These are phyloP conservation scores for Gallinago undulata DNA, from an alignment of 2,113 vertebrate genomes.

Conservation along the genomic window DNA sequence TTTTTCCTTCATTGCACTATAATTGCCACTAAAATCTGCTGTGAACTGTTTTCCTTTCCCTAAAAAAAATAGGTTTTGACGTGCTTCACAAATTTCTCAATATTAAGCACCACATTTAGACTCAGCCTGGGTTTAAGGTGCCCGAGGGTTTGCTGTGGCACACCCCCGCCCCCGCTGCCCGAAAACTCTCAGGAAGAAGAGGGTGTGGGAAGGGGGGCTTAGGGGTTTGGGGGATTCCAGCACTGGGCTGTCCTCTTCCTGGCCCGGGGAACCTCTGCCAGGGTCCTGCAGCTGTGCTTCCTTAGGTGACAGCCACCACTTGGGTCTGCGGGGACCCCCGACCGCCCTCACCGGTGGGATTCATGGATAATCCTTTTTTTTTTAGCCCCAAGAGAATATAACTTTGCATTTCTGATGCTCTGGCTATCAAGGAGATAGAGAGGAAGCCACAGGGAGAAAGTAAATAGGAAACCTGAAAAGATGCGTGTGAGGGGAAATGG, in stretches of 20 bases:
- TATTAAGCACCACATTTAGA: neutral
- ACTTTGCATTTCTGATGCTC: neutral
- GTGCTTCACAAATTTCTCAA: neutral
- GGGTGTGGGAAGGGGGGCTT: neutral
- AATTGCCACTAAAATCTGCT: neutral
- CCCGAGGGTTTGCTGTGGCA: neutral
- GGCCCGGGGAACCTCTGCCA: neutral
- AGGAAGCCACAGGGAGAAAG: neutral
- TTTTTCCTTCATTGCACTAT: neutral
- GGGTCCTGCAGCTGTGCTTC: neutral
- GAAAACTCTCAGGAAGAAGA: neutral
- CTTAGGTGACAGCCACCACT: neutral
- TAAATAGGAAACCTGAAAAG: neutral
- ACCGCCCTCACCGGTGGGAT: neutral
- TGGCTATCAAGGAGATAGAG: neutral
- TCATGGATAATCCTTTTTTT: neutral
- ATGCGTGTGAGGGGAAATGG: neutral
- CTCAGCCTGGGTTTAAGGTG: neutral
- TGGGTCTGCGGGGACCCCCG: rapidly evolving
- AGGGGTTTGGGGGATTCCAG: too few relatives aligned
- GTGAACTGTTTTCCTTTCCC: neutral
- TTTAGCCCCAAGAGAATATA: neutral
- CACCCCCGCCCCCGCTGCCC: neutral
- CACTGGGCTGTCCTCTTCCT: rapidly evolving
- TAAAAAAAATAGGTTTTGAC: neutral